Percentiles rank a stretch among this genome's conserved stretches.
phyloP scores from a whole-genome alignment of 2,888 invertebrate genomes.

The Ophioninae sp. region DNA sequence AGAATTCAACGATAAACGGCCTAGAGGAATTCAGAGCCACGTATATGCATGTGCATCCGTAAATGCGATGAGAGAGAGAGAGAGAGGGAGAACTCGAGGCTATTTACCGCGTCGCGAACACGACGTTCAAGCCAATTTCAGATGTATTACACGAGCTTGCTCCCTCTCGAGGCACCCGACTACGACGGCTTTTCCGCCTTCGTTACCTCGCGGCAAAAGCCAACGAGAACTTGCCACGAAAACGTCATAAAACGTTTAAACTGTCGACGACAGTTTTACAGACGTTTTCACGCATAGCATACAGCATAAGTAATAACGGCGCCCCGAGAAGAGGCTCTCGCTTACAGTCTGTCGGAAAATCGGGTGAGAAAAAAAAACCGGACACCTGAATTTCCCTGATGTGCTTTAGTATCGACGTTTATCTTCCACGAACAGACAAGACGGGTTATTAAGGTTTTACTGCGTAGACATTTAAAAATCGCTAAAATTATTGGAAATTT shows the following conservation, averaged over 20 bases:
- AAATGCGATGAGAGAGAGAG: neutral
- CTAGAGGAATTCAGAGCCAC: conserved; percentile 14
- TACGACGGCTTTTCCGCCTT: conserved; percentile 49
- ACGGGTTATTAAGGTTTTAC: neutral
- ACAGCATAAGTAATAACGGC: conserved; percentile 11
- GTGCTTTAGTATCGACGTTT: conserved; percentile 9
- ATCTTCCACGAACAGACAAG: neutral
- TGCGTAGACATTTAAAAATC: neutral
- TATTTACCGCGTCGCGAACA: conserved; percentile 48
- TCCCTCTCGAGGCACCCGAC: conserved; percentile 32
- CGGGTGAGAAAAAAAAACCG: conserved; percentile 15
- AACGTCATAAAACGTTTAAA: conserved; percentile 56
- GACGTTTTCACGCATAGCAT: conserved; percentile 33
- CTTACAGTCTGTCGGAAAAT: conserved; percentile 38
- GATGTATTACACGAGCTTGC: conserved; percentile 45
- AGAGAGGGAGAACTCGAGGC: conserved; percentile 8
- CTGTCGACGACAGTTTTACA: conserved; percentile 53
- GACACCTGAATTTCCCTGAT: conserved; percentile 7
- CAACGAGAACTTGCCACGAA: conserved; percentile 45
- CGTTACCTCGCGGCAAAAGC: conserved; percentile 38
- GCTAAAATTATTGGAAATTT: too few species aligned
- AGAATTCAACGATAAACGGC: conserved; percentile 24
- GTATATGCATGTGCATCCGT: conserved; percentile 2
- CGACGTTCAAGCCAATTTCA: conserved; percentile 54
- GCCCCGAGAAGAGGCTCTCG: conserved; percentile 28